These are phyloP conservation scores for Diarsia mendica DNA, from an alignment of 2,888 invertebrate species.

Conservation along the genomic window DNA sequence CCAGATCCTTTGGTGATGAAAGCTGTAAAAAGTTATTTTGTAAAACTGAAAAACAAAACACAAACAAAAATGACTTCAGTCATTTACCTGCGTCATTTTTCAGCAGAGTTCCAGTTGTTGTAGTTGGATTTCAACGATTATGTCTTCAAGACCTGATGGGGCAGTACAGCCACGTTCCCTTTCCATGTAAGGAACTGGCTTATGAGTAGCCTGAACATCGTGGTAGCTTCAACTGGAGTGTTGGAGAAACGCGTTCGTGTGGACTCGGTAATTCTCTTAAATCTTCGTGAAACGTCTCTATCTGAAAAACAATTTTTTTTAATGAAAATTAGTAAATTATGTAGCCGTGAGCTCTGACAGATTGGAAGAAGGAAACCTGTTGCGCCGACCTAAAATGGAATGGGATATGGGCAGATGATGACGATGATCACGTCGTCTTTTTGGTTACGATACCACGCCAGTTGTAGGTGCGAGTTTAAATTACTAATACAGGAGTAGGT, in stretches of 20 bases:
- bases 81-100: background rate
- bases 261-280: background rate
- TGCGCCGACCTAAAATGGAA: no score
- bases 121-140: background rate
- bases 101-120: background rate
- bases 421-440: no score
- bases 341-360: no score
- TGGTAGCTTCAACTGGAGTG: background rate
- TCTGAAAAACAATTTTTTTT: background rate
- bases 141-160: background rate
- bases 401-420: no score
- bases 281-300: background rate
- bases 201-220: background rate
- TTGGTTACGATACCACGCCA: no score
- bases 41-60: background rate
- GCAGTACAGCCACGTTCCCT: no score
- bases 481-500: no score
- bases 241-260: background rate
- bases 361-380: no score
- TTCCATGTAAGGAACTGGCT: background rate
- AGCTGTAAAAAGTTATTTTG: no score
- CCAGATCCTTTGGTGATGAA: no score
- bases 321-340: no score
- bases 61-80: background rate
- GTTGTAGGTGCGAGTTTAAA: no score